A percentile compares a stretch with the other conserved stretches of the same genome.
Conservation (phyloP, 2,113 vertebrate genomes). For the Psilopogon haemacephalus region DNA sequence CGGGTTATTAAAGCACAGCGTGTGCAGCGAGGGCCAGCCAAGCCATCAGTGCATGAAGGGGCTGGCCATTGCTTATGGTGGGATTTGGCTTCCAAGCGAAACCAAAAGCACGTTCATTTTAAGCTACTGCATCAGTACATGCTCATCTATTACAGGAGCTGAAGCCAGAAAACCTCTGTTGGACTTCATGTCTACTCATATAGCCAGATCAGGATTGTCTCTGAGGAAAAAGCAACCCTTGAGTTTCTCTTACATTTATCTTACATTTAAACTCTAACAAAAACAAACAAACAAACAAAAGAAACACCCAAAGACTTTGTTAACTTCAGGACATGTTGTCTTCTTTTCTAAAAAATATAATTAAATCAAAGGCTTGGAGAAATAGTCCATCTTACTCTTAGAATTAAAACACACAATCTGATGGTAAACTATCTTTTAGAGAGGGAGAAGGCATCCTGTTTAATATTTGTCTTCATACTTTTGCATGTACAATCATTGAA, state of each 20-base stretch:
- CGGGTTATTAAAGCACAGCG: neutral
- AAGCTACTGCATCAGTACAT: neutral
- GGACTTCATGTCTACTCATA: neutral
- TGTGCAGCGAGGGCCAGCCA: neutral
- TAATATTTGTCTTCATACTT: neutral
- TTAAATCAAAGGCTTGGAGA: neutral
- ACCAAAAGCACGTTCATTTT: rapidly evolving
- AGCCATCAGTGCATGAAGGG: neutral
- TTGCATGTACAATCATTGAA: neutral
- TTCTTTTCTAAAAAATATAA: neutral
- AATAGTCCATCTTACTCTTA: neutral
- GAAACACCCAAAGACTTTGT: neutral
- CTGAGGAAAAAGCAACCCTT: neutral
- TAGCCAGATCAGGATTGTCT: neutral
- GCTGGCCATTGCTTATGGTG: neutral
- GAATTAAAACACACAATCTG: neutral
- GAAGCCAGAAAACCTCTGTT: neutral
- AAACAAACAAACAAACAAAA: neutral
- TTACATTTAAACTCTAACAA: neutral
- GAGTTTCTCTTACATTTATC: neutral
- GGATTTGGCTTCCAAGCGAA: neutral
- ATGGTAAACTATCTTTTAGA: neutral
- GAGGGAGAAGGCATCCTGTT: neutral
- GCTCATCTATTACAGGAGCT: neutral
- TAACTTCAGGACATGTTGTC: neutral